Evolutionary conservation across 2,113 vertebrate genomes (phyloP).

Genomic region (Dipodomys merriami): DNA sequence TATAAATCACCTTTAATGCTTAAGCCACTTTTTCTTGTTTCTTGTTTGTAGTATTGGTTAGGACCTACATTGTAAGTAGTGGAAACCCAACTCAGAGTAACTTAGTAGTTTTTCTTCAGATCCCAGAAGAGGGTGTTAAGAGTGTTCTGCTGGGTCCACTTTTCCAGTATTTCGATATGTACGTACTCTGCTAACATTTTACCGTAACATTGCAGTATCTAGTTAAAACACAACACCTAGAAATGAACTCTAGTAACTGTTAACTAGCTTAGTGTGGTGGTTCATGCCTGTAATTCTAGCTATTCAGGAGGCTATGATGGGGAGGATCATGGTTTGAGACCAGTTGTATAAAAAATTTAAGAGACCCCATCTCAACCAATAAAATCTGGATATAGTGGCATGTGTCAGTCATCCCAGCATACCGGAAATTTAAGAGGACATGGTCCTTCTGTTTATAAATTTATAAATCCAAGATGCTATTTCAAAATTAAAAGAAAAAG

Average conservation of each 20-base stretch:
- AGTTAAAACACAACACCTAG: neutral
- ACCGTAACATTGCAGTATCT: slow-evolving; percentile 7
- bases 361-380: no score
- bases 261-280: neutral
- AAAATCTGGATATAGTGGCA: no score
- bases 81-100: neutral
- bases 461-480: no score
- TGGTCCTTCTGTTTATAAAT: no score
- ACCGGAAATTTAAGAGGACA: no score
- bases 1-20: neutral
- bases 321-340: no score
- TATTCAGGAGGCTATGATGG: no score
- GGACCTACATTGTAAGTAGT: neutral
- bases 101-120: neutral
- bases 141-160: neutral
- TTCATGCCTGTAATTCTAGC: no score
- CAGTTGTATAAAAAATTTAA: no score
- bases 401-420: no score
- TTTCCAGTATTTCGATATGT: neutral
- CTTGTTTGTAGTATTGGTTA: no score
- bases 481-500: no score
- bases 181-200: neutral
- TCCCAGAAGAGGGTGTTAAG: neutral
- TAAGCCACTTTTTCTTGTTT: neutral
- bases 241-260: neutral